Evolutionary conservation across 2,797 vertebrate species (phyloP).

Genomic region (Dermochelys coriacea): DNA sequence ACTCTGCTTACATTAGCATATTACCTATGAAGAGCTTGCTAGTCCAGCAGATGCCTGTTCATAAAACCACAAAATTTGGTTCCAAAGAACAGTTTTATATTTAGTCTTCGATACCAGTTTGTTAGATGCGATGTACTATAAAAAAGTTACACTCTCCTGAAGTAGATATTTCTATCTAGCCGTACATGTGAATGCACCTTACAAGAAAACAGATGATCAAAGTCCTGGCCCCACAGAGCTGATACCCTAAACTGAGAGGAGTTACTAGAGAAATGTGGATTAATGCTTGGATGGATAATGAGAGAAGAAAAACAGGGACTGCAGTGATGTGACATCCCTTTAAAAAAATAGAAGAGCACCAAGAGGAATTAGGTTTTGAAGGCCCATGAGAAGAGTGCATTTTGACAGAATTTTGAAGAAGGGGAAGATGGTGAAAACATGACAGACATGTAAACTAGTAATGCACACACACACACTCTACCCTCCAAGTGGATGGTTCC

Average conservation of each 20-base stretch:
- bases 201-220: neutral
- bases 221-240: neutral
- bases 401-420: neutral
- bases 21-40: neutral
- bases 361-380: neutral
- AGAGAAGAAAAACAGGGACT: neutral
- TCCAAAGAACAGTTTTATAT: neutral
- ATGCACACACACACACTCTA: too few species aligned
- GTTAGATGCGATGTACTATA: neutral
- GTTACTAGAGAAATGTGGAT: neutral
- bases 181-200: neutral
- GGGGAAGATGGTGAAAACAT: neutral
- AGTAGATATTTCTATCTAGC: neutral
- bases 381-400: neutral
- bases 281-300: neutral
- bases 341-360: fast-evolving
- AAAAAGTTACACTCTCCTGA: too few species aligned
- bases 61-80: neutral
- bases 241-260: neutral
- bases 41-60: neutral
- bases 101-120: neutral
- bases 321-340: neutral
- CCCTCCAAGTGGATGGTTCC: too few species aligned
- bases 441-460: neutral
- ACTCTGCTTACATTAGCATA: neutral